Percentiles rank a stretch among this genome's conserved stretches.
Evolutionary conservation across 2,888 invertebrate genomes (phyloP).

Genomic region (Oscheius sp.): DNA sequence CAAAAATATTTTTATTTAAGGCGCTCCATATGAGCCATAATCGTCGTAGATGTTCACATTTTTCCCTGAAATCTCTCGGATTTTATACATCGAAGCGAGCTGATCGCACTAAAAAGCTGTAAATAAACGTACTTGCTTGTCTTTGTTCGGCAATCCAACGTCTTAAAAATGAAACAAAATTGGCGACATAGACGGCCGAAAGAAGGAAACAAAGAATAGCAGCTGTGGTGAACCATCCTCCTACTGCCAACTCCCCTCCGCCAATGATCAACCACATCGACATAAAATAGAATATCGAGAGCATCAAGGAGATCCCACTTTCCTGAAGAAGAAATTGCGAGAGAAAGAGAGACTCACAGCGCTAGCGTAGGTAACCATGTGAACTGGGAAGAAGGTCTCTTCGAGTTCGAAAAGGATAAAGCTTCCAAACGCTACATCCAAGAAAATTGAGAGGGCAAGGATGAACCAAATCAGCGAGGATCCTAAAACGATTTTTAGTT

Average conservation of each 20-base stretch:
- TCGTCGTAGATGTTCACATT: conserved; percentile 24
- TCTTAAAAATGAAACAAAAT: conserved; percentile 14
- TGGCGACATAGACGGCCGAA: background rate
- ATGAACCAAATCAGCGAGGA: conserved; percentile 8
- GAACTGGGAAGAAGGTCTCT: conserved; percentile 11
- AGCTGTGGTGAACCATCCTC: conserved; percentile 17
- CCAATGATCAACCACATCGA: conserved; percentile 24
- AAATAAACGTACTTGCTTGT: conserved; percentile 22
- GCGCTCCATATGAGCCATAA: conserved; percentile 14
- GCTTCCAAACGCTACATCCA: background rate
- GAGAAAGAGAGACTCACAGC: background rate
- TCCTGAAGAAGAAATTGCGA: conserved; percentile 8
- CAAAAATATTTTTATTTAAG: conserved; percentile 20
- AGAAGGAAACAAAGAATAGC: conserved; percentile 6
- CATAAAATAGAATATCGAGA: conserved; percentile 27
- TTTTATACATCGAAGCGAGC: too few species aligned
- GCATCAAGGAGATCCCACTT: conserved; percentile 6
- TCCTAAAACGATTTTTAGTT: too few species aligned
- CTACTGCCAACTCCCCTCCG: background rate
- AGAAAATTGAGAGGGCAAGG: conserved; percentile 6
- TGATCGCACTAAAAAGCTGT: background rate
- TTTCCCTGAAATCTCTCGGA: background rate
- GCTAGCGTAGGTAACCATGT: conserved; percentile 13
- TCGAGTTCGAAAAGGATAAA: conserved; percentile 16
- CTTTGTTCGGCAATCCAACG: conserved; percentile 21